Evolutionary conservation across 2,113 vertebrate genomes (phyloP).

Genomic region (Todiramphus chloris): DNA sequence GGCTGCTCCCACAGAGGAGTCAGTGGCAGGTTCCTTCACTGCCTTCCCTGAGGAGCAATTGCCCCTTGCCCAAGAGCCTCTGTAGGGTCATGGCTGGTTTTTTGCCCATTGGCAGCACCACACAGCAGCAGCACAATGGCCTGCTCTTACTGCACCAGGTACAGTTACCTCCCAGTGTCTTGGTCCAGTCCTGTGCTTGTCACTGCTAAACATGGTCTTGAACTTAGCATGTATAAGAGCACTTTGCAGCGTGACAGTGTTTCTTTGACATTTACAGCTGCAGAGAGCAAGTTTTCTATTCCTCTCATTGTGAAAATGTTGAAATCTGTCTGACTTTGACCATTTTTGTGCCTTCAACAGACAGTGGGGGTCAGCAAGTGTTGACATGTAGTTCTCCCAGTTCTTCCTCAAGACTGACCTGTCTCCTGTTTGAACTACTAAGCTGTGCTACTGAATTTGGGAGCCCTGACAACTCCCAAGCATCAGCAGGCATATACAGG

Average conservation of each 20-base stretch:
- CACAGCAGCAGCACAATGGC: fast-evolving
- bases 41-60: not conserved
- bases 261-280: not conserved
- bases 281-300: not conserved
- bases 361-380: not conserved
- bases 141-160: not conserved
- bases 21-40: not conserved
- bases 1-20: not conserved
- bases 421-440: not conserved
- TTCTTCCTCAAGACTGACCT: not conserved
- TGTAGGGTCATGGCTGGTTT: not conserved
- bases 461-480: not conserved
- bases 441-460: not conserved
- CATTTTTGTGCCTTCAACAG: not conserved
- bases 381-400: not conserved
- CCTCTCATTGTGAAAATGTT: not conserved
- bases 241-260: not conserved
- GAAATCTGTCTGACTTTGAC: not conserved
- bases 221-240: not conserved
- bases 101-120: not conserved
- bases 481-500: not conserved
- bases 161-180: not conserved
- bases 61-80: not conserved
- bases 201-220: not conserved
- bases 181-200: fast-evolving